Evolutionary conservation across 2,113 vertebrate species (phyloP).

Genomic region (Erythrolamprus reginae): DNA sequence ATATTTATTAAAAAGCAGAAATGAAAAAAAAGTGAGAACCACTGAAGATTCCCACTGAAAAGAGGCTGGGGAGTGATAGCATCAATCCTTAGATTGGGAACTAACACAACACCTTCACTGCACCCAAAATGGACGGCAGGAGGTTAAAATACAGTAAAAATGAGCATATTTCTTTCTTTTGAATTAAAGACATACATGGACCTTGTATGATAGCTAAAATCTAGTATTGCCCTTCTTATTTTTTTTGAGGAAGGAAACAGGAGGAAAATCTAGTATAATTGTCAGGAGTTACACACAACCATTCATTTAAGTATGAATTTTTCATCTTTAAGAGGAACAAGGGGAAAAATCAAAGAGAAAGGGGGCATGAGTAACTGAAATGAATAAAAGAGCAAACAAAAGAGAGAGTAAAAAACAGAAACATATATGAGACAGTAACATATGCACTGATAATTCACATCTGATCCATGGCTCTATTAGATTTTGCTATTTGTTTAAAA

Average conservation of each 20-base stretch:
- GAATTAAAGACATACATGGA: background rate
- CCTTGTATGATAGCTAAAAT: background rate
- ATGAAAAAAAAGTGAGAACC: background rate
- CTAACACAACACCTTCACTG: background rate
- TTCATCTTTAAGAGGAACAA: slow-evolving; percentile 26
- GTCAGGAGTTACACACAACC: background rate
- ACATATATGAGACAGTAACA: slow-evolving; percentile 43
- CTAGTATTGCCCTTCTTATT: background rate
- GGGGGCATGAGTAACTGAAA: background rate
- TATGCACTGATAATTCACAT: slow-evolving; percentile 47
- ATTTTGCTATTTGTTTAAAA: slow-evolving; percentile 52
- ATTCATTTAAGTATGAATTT: background rate
- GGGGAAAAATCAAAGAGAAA: slow-evolving; percentile 1
- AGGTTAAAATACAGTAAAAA: background rate
- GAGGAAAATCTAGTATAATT: background rate
- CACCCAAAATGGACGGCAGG: background rate
- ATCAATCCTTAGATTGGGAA: background rate
- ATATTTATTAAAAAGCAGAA: background rate
- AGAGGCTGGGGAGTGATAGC: background rate
- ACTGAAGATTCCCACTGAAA: background rate
- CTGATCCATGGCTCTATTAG: slow-evolving; percentile 48
- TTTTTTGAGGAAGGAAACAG: background rate
- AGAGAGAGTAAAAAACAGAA: slow-evolving; percentile 18
- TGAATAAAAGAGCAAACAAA: slow-evolving; percentile 36
- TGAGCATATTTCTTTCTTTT: background rate